Base-by-base conservation (phyloP, 2,888 invertebrate species). In the Portevinia maculata region DNA sequence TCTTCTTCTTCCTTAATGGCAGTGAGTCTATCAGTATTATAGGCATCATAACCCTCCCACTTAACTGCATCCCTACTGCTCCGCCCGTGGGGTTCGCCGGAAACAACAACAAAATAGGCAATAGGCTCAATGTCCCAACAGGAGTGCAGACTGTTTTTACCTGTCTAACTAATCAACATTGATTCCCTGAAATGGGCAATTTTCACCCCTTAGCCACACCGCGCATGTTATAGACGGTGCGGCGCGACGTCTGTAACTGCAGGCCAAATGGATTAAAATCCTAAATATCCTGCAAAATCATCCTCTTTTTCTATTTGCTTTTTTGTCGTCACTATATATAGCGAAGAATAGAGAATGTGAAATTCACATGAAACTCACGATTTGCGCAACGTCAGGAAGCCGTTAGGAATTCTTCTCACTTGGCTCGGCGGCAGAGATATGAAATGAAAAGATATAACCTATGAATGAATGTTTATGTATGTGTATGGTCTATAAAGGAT, bases 261-360 rank as follows among this genome's bases (percentile, higher is more conserved):
- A 79, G 21, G 9, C 28, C 65, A 73, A 65, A 78, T 73, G 73
- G 65, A 65, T 65, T 59, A 59, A 44, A 71, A 50, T 52, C 39
- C 30, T 46, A 17, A 57, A 60, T 21, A 41, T 70, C 24, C 50
- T 32, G 70, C 44, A 48, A 50, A 70, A 78, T 52, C 41, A 52
- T 59, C 57, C 37, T n/a, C 17, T 28, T 28, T 34, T n/a, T 21
- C 13, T 15, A 39, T 52, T 30, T 37, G n/a, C n/a, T 30, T 34
- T 34, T 41, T 46, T 52, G 32, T 34, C 24, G 52, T 44, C 24
- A 6, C 39, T 46, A 60, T 53, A 24, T 32, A 71, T 60, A 41
- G 41, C 24, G 24, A 2, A 5, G 21, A 41, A 15, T 44, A 3
- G 11, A 46, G 21, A 41, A 11, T 17, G 17, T 19, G 53, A 73